Percentiles rank a stretch among this genome's conserved stretches.
These are phyloP conservation scores for Pseudonaja textilis DNA, from an alignment of 2,113 vertebrate species.

Conservation along the genomic window DNA sequence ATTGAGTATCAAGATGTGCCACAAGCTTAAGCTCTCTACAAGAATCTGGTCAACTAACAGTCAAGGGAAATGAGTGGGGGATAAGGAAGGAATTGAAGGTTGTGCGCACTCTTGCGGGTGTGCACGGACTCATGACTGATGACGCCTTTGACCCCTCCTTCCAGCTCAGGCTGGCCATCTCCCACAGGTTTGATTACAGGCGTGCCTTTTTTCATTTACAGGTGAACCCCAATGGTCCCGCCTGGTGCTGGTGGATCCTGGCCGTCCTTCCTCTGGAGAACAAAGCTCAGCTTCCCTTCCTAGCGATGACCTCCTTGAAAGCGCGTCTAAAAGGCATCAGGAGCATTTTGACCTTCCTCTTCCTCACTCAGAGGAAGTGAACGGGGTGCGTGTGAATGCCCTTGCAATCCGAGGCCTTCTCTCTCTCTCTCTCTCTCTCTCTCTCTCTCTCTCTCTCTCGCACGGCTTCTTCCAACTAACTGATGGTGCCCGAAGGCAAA, in stretches of 20 bases:
- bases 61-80: no score
- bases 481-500: background rate
- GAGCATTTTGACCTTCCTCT: slow-evolving; percentile 75
- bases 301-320: slow-evolving; percentile 76
- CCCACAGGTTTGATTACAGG: background rate
- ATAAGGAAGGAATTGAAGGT: background rate
- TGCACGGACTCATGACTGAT: background rate
- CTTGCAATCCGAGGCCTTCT: slow-evolving; percentile 5
- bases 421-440: background rate
- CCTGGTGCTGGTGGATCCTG: slow-evolving; percentile 83
- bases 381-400: slow-evolving; percentile 31
- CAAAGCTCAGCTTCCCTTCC: slow-evolving; percentile 78
- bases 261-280: slow-evolving; percentile 80
- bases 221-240: slow-evolving; percentile 75
- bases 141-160: background rate
- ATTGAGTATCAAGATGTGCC: no score
- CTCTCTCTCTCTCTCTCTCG: background rate
- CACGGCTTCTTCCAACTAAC: background rate
- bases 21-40: no score
- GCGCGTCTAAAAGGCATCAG: slow-evolving; percentile 75
- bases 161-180: background rate
- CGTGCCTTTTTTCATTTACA: slow-evolving; percentile 43
- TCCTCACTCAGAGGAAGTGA: slow-evolving; percentile 55
- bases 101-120: background rate
- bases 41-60: no score